Conservation (phyloP, 2,113 vertebrate genomes). For the Numida meleagris region DNA sequence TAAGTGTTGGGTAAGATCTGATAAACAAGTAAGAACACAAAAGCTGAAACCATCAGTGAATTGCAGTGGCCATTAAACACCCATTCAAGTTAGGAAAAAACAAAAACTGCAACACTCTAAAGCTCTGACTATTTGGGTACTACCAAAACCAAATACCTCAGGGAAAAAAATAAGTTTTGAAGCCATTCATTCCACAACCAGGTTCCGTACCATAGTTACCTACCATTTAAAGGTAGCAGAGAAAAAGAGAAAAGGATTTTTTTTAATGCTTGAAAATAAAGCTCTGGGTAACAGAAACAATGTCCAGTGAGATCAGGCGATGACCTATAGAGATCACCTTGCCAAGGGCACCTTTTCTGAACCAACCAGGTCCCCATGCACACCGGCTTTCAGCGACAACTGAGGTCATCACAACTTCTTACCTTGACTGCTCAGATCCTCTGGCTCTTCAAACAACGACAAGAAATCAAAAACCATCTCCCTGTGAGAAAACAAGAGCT, state of each 20-base stretch:
- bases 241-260: background rate
- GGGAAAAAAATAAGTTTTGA: background rate
- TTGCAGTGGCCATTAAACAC: background rate
- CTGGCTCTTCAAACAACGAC: background rate
- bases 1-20: background rate
- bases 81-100: background rate
- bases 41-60: background rate
- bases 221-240: background rate
- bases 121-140: background rate
- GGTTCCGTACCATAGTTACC: background rate
- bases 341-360: background rate
- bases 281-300: background rate
- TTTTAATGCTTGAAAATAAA: background rate
- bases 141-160: background rate
- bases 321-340: background rate
- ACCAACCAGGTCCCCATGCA: background rate
- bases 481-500: background rate
- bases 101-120: background rate
- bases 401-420: background rate
- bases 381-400: background rate
- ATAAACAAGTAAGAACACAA: background rate
- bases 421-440: background rate
- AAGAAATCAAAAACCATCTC: background rate
- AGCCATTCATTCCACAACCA: background rate
- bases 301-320: background rate